Evolutionary conservation across 1,140 invertebrate species (phyloP).

Genomic region (Coptotermes formosanus): DNA sequence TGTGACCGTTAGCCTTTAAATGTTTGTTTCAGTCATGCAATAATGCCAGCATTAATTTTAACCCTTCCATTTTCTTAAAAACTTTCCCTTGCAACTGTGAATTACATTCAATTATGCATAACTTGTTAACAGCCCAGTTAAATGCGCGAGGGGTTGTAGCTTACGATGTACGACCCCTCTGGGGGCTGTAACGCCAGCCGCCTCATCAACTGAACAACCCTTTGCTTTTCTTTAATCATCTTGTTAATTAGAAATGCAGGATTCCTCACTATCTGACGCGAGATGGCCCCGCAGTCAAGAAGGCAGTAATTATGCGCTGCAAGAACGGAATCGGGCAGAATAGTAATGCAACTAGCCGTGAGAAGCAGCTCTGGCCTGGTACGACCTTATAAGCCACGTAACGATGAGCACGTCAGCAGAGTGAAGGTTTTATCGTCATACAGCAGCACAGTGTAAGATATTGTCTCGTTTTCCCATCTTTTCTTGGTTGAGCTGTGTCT

Average conservation of each 20-base stretch:
- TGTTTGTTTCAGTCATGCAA: not conserved
- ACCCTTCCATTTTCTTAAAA: not conserved
- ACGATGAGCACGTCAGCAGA: too few species aligned
- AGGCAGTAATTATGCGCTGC: not conserved
- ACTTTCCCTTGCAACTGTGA: not conserved
- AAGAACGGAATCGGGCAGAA: not conserved
- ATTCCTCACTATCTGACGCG: not conserved
- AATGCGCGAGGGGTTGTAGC: not conserved
- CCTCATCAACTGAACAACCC: constrained; percentile 14
- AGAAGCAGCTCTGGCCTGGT: too few species aligned
- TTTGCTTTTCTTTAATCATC: constrained; percentile 14
- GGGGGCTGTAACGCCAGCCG: not conserved
- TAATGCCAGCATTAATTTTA: not conserved
- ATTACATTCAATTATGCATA: constrained; percentile 10
- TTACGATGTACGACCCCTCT: not conserved
- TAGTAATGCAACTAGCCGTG: not conserved
- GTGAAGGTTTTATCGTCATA: too few species aligned
- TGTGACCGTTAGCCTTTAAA: too few species aligned
- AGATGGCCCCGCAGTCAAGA: not conserved
- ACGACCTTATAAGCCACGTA: not conserved
- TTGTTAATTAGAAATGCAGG: constrained; percentile 2
- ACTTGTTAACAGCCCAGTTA: not conserved
- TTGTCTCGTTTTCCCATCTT: too few species aligned
- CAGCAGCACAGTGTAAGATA: too few species aligned
- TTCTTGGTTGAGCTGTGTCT: too few species aligned